Percentiles rank a stretch among this genome's conserved stretches.
Evolutionary conservation across 2,888 invertebrate genomes (phyloP).

Genomic region (Agrotis exclamationis): DNA sequence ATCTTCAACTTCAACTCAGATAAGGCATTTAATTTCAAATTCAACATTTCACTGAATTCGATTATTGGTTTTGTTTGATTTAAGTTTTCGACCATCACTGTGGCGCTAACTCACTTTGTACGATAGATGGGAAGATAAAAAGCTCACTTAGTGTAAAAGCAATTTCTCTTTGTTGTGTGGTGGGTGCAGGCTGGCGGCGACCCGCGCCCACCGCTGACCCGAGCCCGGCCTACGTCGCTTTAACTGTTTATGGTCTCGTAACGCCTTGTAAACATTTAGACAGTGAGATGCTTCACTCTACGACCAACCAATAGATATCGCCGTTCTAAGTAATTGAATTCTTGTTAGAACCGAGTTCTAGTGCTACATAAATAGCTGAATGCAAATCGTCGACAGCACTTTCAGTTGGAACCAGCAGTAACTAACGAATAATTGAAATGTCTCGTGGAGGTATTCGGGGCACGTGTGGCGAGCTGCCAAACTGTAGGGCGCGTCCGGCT

Average conservation of each 20-base stretch:
- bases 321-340: conserved; percentile 75
- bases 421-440: conserved; percentile 79
- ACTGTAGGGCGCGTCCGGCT: conserved; percentile 57
- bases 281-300: conserved; percentile 81
- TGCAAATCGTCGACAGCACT: conserved; percentile 71
- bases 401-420: conserved; percentile 60
- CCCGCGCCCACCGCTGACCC: conserved; percentile 68
- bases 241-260: conserved; percentile 78
- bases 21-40: conserved; percentile 30
- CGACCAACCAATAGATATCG: conserved; percentile 74
- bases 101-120: conserved; percentile 43
- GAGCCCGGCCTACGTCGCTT: conserved; percentile 75
- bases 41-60: conserved; percentile 10
- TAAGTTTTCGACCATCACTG: conserved; percentile 23
- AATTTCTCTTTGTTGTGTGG: conserved; percentile 64
- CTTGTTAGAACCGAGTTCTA: conserved; percentile 71
- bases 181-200: conserved; percentile 62
- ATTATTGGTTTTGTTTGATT: conserved; percentile 30
- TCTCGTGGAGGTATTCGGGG: conserved; percentile 70
- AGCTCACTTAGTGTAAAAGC: conserved; percentile 60
- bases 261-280: conserved; percentile 80
- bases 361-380: conserved; percentile 69
- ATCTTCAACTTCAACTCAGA: conserved; percentile 8
- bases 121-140: conserved; percentile 54
- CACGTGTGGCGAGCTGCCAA: conserved; percentile 81